Base-by-base conservation (phyloP, 1,140 invertebrate species). In the Papilio helenus region DNA sequence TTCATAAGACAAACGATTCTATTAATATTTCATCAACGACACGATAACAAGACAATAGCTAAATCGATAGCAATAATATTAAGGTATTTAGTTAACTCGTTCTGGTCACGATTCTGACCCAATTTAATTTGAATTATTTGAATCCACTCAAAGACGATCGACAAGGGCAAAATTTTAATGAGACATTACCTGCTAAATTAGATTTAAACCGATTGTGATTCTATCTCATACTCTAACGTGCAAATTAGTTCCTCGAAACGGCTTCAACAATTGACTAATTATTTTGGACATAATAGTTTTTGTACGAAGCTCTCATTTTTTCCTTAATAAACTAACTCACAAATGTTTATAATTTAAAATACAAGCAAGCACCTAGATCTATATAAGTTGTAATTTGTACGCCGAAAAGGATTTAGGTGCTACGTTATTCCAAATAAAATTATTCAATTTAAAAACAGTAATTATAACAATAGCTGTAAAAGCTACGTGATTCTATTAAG, bases 71-170 rank as follows among this genome's bases (percentile, higher is more conserved):
- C 72, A 74, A 74, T 74, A 26, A 51, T 49, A 74, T 46, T 44
- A 74, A 23, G 44, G 26, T 68, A 68, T 68, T 77, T 34, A 39
- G 76, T 77, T 77, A 58, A 77, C 58, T 77, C 76, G 76, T 77
- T 77, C 76, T 65, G 58, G 76, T 77, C 76, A 77, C 76, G 76
- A 65, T 49, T 77, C 58, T 77, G 76, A 77, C 76, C 76, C 76
- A 77, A 77, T 77, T 77, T 77, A 77, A 77, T 77, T 77, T 77
- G 74, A 77, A 77, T 77, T 34, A 77, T 77, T 77, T 77, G 76
- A 61, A 77, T 65, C 74, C 51, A 20, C 51, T 34, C 74, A 55
- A 76, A 76, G 74, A 76, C 74, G 51, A 58, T 55, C 34, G 20
- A 61, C 76, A 65, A 77, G 76, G 51, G 23, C 55, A 65, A 77